A percentile compares a stretch with the other conserved stretches of the same genome.
Evolutionary conservation across 2,888 invertebrate genomes (phyloP).

Genomic region (Epistrophella euchroma): DNA sequence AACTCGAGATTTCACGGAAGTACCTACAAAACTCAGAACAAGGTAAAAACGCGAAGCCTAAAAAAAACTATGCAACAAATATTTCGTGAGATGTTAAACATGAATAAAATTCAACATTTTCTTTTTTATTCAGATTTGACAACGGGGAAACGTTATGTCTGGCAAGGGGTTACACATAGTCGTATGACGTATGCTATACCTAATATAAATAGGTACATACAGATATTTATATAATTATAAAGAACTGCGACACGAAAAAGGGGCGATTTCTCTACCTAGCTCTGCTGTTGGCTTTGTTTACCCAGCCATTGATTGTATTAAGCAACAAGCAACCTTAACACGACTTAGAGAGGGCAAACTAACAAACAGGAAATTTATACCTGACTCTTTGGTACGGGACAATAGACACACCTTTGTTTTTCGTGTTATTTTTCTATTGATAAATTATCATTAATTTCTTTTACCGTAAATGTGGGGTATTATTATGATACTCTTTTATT

Average conservation of each 20-base stretch:
- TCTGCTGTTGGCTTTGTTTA: conserved; percentile 30
- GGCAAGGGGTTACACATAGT: conserved; percentile 3
- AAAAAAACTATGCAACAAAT: conserved; percentile 36
- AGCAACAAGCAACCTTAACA: conserved; percentile 55
- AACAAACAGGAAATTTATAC: conserved; percentile 62
- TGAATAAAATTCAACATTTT: conserved; percentile 32
- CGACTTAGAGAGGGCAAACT: conserved; percentile 25
- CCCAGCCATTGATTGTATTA: conserved; percentile 34
- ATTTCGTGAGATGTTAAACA: conserved; percentile 58
- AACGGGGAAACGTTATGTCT: conserved; percentile 38
- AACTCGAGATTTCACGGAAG: conserved; percentile 22
- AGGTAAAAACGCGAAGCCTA: background rate
- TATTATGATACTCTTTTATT: background rate
- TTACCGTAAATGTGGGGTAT: background rate
- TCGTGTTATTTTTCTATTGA: conserved; percentile 41
- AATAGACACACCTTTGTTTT: conserved; percentile 66
- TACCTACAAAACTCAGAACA: background rate
- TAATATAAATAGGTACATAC: conserved; percentile 2
- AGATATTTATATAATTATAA: conserved; percentile 29
- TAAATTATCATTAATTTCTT: conserved; percentile 39
- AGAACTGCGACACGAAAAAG: conserved; percentile 30
- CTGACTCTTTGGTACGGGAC: conserved; percentile 52
- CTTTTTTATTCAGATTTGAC: conserved; percentile 38
- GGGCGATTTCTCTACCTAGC: conserved; percentile 51
- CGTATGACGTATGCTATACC: background rate